phyloP scores from a whole-genome alignment of 2,797 vertebrate genomes.

The Hipposideros larvatus region DNA sequence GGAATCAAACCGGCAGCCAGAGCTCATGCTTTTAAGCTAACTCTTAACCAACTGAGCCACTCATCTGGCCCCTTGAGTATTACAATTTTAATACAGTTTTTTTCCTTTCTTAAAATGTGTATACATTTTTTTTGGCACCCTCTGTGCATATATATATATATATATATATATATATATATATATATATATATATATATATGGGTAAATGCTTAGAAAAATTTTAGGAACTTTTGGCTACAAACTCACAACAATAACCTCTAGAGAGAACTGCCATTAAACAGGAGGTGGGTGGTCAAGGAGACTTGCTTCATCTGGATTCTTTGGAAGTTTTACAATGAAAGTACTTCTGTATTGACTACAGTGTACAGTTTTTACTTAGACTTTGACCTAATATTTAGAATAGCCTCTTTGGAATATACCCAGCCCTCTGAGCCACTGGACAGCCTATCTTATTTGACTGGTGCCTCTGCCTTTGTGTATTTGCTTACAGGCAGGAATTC shows the following conservation, averaged over 20 bases:
- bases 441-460: neutral
- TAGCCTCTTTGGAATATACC: neutral
- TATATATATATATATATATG: neutral
- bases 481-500: neutral
- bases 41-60: too few species aligned
- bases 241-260: neutral
- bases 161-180: neutral
- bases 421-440: neutral
- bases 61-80: too few species aligned
- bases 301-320: neutral
- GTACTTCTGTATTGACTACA: neutral
- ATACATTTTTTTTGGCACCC: too few species aligned
- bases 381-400: neutral
- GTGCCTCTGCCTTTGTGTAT: neutral
- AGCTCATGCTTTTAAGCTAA: too few species aligned
- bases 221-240: neutral
- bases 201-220: neutral
- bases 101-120: too few species aligned
- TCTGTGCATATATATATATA: neutral
- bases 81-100: too few species aligned
- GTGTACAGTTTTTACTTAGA: neutral
- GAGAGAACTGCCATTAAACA: neutral
- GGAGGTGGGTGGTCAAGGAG: neutral
- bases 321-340: neutral
- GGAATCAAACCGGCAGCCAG: too few species aligned